Evolutionary conservation across 2,888 invertebrate genomes (phyloP).

Genomic region (Petrolisthes cinctipes): DNA sequence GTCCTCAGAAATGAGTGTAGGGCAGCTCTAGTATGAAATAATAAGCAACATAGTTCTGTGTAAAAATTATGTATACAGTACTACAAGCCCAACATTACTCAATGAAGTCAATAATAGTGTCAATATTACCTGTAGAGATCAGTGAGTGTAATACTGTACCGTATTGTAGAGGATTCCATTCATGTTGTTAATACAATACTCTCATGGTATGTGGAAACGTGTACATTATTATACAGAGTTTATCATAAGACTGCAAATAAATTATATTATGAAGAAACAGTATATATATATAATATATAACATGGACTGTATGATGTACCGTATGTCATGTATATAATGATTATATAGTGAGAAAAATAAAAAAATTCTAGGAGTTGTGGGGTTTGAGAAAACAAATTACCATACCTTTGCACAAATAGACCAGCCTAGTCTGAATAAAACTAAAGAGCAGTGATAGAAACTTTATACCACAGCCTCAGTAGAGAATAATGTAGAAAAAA

Average conservation of each 20-base stretch:
- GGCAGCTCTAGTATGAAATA: conserved; percentile 31
- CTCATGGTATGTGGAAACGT: conserved; percentile 31
- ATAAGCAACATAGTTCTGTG: conserved; percentile 29
- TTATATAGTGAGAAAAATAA: not conserved
- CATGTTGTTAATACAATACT: conserved; percentile 15
- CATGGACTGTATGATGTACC: not conserved
- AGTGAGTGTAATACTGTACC: conserved; percentile 7
- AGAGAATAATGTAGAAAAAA: no score
- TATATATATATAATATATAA: not conserved
- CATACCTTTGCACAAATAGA: no score
- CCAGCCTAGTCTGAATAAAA: no score
- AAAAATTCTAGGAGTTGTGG: no score
- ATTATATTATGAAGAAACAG: not conserved
- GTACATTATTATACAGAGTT: conserved; percentile 23
- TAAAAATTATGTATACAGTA: conserved; percentile 32
- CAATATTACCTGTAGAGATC: conserved; percentile 43
- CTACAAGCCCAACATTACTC: not conserved
- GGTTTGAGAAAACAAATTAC: no score
- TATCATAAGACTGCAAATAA: conserved; percentile 17
- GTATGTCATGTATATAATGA: not conserved
- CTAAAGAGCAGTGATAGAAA: no score
- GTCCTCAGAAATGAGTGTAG: conserved; percentile 22
- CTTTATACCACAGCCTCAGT: no score
- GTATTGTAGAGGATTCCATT: conserved; percentile 18
- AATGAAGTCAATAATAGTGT: conserved; percentile 31